phyloP scores from a whole-genome alignment of 2,113 vertebrate genomes.

The Heteronetta atricapilla region DNA sequence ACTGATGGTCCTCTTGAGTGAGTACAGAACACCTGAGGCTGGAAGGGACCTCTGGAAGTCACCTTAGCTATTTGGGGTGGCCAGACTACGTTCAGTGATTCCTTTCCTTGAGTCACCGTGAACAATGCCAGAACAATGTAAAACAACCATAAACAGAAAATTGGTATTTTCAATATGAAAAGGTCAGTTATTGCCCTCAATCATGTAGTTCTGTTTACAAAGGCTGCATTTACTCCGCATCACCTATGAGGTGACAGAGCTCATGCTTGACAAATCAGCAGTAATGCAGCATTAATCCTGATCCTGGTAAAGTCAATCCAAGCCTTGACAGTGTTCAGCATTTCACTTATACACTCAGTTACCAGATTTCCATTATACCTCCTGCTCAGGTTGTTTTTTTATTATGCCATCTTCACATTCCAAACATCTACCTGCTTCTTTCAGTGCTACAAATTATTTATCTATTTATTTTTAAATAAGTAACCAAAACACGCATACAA shows the following conservation, averaged over 20 bases:
- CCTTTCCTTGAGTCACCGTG: neutral
- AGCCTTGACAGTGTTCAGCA: neutral
- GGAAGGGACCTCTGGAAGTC: neutral
- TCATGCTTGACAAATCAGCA: neutral
- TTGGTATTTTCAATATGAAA: neutral
- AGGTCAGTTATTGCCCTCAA: neutral
- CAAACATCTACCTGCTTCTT: neutral
- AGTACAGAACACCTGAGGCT: neutral
- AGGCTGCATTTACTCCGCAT: neutral
- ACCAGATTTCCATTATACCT: neutral
- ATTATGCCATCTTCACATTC: slow-evolving; percentile 66
- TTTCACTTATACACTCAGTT: neutral
- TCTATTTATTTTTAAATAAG: neutral
- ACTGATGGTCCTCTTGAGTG: neutral
- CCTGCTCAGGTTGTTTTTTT: neutral
- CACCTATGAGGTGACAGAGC: neutral
- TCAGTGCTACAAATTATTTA: neutral
- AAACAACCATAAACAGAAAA: neutral
- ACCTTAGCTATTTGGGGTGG: neutral
- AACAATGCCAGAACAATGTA: neutral
- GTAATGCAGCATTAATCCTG: neutral
- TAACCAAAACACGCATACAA: neutral
- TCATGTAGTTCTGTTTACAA: neutral
- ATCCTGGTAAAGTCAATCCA: neutral
- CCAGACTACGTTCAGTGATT: neutral